Conservation (phyloP, 2,888 invertebrate species). For the Caenorhabditis afra region DNA sequence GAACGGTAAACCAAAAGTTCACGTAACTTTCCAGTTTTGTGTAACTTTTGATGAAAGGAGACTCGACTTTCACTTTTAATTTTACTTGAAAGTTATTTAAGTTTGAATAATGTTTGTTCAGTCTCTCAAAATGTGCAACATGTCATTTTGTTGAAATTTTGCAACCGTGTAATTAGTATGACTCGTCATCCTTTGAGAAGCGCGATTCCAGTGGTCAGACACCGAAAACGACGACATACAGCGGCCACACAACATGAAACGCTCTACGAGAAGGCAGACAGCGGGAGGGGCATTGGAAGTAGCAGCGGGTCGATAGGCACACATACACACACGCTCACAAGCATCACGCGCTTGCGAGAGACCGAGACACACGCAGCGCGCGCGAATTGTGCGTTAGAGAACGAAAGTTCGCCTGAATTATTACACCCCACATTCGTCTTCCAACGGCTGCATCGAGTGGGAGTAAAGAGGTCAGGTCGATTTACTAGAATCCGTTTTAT, state of each 20-base stretch:
- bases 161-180: too few species aligned
- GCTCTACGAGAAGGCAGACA: conserved; percentile 17
- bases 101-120: too few species aligned
- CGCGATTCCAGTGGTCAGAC: too few species aligned
- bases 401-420: conserved; percentile 52
- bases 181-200: too few species aligned
- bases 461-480: background rate
- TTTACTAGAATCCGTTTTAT: too few species aligned
- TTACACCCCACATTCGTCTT: conserved; percentile 30
- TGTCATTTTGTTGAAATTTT: too few species aligned
- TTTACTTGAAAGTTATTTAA: too few species aligned
- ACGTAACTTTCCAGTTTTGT: too few species aligned
- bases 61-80: too few species aligned
- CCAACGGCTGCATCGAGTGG: background rate
- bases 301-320: conserved; percentile 40
- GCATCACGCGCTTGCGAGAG: conserved; percentile 44
- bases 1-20: too few species aligned
- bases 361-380: conserved; percentile 23
- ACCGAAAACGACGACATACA: conserved; percentile 32
- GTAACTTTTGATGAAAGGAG: too few species aligned
- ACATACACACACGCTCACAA: conserved; percentile 9
- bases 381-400: conserved; percentile 38
- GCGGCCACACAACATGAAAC: background rate
- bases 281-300: conserved; percentile 4
- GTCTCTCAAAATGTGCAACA: too few species aligned